Evolutionary conservation across 2,113 vertebrate species (phyloP).

Genomic region (Genyomyrus donnyi): DNA sequence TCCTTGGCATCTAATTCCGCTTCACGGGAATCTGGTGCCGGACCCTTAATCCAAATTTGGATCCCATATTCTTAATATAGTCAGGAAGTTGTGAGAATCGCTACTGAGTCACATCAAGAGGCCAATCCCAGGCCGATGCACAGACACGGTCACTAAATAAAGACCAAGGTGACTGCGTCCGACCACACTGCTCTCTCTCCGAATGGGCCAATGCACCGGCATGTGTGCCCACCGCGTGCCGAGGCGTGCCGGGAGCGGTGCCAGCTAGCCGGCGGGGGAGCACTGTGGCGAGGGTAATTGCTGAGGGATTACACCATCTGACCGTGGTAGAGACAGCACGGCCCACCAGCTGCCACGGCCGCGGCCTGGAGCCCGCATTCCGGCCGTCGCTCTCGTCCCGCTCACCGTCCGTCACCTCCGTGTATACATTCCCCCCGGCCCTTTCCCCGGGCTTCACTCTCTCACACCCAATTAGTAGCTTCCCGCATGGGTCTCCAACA

Average conservation of each 20-base stretch:
- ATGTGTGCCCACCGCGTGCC: background rate
- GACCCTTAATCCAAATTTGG: background rate
- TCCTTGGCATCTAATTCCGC: background rate
- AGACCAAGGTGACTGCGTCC: background rate
- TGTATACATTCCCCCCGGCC: background rate
- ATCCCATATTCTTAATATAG: background rate
- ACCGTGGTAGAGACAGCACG: background rate
- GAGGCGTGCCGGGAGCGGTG: background rate
- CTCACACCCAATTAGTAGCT: constrained; percentile 5
- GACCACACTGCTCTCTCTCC: background rate
- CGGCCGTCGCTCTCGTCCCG: background rate
- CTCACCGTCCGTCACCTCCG: background rate
- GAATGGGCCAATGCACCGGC: background rate
- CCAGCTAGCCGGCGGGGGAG: background rate
- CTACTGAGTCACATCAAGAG: background rate
- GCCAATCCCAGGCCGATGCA: background rate
- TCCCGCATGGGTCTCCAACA: background rate
- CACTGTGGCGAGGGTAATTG: constrained; percentile 1
- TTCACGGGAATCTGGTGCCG: background rate
- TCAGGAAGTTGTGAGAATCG: background rate
- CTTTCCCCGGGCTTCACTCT: background rate
- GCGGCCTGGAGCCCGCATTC: background rate
- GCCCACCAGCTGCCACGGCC: background rate
- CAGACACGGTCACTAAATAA: background rate
- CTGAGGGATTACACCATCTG: constrained; percentile 1